Conservation (phyloP, 1,140 invertebrate species). For the Spodoptera litura region DNA sequence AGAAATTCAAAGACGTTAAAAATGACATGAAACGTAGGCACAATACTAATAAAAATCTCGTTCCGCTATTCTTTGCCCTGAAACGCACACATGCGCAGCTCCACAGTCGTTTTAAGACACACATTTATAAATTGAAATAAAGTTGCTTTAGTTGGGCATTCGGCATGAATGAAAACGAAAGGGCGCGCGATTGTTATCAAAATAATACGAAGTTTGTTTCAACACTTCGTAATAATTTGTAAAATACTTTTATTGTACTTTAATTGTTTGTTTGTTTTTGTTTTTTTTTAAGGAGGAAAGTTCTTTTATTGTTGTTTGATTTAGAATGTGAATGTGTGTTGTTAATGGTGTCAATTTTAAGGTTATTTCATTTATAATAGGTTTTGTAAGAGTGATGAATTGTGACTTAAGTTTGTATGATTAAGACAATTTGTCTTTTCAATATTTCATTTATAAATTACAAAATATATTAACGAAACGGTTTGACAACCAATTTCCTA, state of each 20-base stretch:
- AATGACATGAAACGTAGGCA: constrained; percentile 5
- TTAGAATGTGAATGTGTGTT: not conserved
- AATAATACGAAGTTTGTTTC: constrained; percentile 5
- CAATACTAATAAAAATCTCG: not conserved
- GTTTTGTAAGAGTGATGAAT: too few relatives aligned
- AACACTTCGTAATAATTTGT: constrained; percentile 20
- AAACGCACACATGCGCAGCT: constrained; percentile 77
- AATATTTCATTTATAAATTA: too few relatives aligned
- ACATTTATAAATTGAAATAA: constrained; percentile 84
- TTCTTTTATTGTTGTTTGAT: not conserved
- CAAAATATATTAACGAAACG: too few relatives aligned
- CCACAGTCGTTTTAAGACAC: constrained; percentile 64
- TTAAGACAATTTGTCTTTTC: too few relatives aligned
- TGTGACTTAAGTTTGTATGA: too few relatives aligned
- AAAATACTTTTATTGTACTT: constrained; percentile 5
- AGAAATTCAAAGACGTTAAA: too few relatives aligned
- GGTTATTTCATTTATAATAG: too few relatives aligned
- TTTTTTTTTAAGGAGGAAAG: not conserved
- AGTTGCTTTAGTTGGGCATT: constrained; percentile 84
- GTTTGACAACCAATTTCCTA: too few relatives aligned
- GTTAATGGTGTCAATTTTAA: not conserved
- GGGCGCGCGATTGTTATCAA: constrained; percentile 58
- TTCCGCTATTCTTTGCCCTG: constrained; percentile 41
- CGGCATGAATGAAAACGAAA: constrained; percentile 84
- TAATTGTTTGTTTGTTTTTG: constrained; percentile 8